Conservation (phyloP, 2,888 invertebrate species). For the Mayetiola destructor region DNA sequence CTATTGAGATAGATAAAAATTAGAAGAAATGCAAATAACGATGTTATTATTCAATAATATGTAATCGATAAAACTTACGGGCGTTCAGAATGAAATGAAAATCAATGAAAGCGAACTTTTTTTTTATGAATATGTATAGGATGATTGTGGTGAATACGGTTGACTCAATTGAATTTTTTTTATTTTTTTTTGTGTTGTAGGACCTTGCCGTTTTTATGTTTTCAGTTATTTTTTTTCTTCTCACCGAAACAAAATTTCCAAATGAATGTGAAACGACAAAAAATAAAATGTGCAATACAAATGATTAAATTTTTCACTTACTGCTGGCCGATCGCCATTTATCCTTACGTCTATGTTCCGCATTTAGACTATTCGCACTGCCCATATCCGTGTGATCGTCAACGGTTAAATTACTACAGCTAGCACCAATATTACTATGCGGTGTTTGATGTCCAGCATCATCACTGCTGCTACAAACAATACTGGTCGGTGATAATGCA, state of each 20-base stretch:
- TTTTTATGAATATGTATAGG: too few relatives aligned
- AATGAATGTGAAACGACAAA: neutral
- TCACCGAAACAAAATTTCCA: neutral
- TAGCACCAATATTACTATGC: conserved; percentile 17
- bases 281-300: neutral
- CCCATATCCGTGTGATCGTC: conserved; percentile 21
- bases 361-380: conserved; percentile 24
- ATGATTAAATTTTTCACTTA: conserved; percentile 18
- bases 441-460: conserved; percentile 26
- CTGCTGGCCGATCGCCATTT: conserved; percentile 33
- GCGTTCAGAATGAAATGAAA: too few relatives aligned
- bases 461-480: conserved; percentile 19
- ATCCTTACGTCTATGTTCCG: conserved; percentile 30
- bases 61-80: too few relatives aligned
- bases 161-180: too few relatives aligned
- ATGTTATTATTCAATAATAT: too few relatives aligned
- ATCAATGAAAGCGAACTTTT: too few relatives aligned
- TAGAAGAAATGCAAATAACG: too few relatives aligned
- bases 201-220: too few relatives aligned
- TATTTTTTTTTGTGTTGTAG: too few relatives aligned
- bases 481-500: conserved; percentile 32
- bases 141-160: too few relatives aligned
- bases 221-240: too few relatives aligned
- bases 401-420: conserved; percentile 17
- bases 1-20: too few relatives aligned